Conservation (phyloP, 2,888 invertebrate genomes). For the Drosophila planitibia region DNA sequence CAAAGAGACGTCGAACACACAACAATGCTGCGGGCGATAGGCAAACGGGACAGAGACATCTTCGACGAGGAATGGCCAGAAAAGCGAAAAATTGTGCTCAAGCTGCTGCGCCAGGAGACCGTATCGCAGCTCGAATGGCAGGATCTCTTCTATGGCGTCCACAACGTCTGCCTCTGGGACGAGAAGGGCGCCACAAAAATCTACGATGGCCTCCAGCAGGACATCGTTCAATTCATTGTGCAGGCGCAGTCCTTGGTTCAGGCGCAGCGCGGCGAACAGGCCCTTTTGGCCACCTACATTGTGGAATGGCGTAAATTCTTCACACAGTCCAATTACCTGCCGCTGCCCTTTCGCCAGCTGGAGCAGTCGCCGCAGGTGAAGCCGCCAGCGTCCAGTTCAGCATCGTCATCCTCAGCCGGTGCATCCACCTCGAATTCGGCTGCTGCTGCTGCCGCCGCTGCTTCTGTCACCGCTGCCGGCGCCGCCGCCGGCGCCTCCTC, state of each 20-base stretch:
- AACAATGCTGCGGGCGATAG: constrained; percentile 68
- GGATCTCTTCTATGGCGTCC: constrained; percentile 97
- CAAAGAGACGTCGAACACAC: constrained; percentile 39
- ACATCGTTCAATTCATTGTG: constrained; percentile 97
- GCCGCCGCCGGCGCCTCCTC: constrained; percentile 24
- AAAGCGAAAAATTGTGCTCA: constrained; percentile 97
- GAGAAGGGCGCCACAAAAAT: constrained; percentile 96
- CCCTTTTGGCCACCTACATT: constrained; percentile 97
- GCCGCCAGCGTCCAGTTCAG: constrained; percentile 74
- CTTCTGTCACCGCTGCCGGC: constrained; percentile 2
- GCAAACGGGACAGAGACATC: constrained; percentile 78
- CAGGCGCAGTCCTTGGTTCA: constrained; percentile 96
- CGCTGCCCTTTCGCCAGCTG: constrained; percentile 97
- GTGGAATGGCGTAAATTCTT: constrained; percentile 99
- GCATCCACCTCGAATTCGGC: constrained; percentile 59
- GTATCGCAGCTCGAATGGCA: constrained; percentile 99
- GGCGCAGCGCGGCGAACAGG: constrained; percentile 97
- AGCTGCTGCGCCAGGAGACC: constrained; percentile 96
- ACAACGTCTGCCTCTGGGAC: constrained; percentile 98
- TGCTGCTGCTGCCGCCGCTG: constrained; percentile 6
- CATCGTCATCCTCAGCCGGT: constrained; percentile 58
- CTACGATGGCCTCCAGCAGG: constrained; percentile 94
- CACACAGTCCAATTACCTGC: constrained; percentile 98
- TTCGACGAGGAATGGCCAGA: constrained; percentile 99
- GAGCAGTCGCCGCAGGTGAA: constrained; percentile 94